A percentile compares a stretch with the other conserved stretches of the same genome.
phyloP scores from a whole-genome alignment of 2,113 vertebrate genomes.

The Megaptera novaeangliae region DNA sequence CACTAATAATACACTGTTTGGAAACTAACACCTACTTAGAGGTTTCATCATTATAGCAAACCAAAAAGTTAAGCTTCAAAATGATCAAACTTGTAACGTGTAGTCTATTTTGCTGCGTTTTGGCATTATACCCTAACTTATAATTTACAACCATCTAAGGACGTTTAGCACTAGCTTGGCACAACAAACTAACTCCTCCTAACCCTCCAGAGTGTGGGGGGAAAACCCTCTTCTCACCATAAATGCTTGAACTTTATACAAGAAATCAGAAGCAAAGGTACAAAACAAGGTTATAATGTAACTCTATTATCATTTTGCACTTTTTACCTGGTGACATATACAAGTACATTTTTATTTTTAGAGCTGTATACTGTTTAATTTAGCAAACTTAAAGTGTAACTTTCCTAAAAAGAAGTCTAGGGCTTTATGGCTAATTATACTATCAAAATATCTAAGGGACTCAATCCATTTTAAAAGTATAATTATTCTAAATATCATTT shows the following conservation, averaged over 20 bases:
- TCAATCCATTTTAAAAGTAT: slow-evolving; percentile 18
- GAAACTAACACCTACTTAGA: slow-evolving; percentile 32
- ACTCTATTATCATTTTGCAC: background rate
- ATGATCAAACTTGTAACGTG: background rate
- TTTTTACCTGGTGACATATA: slow-evolving; percentile 32
- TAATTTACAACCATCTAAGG: background rate
- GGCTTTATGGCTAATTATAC: slow-evolving; percentile 45
- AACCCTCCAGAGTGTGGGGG: background rate
- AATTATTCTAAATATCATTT: slow-evolving; percentile 39
- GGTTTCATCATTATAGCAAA: slow-evolving; percentile 26
- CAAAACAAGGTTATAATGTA: slow-evolving; percentile 24
- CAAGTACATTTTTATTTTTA: slow-evolving; percentile 18
- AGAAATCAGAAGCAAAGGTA: slow-evolving; percentile 20
- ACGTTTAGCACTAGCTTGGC: slow-evolving; percentile 40
- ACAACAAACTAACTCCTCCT: slow-evolving; percentile 12
- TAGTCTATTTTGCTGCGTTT: slow-evolving; percentile 34
- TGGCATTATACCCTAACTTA: slow-evolving; percentile 52
- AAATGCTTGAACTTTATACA: slow-evolving; percentile 45
- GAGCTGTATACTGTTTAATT: slow-evolving; percentile 25
- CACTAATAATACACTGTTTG: background rate
- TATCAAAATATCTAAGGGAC: slow-evolving; percentile 51
- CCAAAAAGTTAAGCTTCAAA: slow-evolving; percentile 47
- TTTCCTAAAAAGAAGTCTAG: background rate
- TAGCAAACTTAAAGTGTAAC: slow-evolving; percentile 30
- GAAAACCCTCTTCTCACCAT: background rate